Evolutionary conservation across 2,888 invertebrate genomes (phyloP).

Genomic region (Drosophila eohydei): DNA sequence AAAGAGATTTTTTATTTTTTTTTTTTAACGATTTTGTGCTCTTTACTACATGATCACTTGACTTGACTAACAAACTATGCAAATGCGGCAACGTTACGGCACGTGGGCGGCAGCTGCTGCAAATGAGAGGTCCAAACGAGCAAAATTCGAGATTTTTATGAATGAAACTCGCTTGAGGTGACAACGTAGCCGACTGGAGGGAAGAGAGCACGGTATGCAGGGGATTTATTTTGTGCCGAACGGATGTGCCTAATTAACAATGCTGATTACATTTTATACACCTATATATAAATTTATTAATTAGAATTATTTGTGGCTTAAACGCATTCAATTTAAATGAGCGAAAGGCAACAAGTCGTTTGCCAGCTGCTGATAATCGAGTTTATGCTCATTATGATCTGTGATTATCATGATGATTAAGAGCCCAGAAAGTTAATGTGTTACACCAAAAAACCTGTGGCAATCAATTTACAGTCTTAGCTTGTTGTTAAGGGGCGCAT

Average conservation of each 20-base stretch:
- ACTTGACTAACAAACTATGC: constrained; percentile 75
- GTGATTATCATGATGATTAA: constrained; percentile 13
- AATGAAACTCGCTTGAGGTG: constrained; percentile 70
- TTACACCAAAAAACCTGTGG: constrained; percentile 15
- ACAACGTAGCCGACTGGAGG: constrained; percentile 40
- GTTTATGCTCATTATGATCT: constrained; percentile 17
- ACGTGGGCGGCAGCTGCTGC: constrained; percentile 64
- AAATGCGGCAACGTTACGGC: constrained; percentile 59
- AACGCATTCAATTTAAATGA: constrained; percentile 53
- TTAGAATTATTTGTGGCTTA: constrained; percentile 55
- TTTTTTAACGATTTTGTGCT: constrained; percentile 77
- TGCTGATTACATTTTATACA: constrained; percentile 71
- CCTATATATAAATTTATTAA: constrained; percentile 59
- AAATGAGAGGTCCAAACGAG: constrained; percentile 35
- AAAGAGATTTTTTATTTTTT: constrained; percentile 35
- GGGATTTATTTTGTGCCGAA: constrained; percentile 23
- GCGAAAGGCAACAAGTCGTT: constrained; percentile 55
- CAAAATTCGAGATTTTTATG: constrained; percentile 65
- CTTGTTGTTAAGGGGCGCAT: constrained; percentile 42
- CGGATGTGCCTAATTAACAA: constrained; percentile 78
- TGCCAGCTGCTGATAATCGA: constrained; percentile 10
- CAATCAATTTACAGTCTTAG: constrained; percentile 28
- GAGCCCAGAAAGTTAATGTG: constrained; percentile 10
- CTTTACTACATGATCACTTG: constrained; percentile 66
- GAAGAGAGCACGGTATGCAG: not conserved